phyloP scores from a whole-genome alignment of 2,113 vertebrate species.

The Bufo gargarizans region DNA sequence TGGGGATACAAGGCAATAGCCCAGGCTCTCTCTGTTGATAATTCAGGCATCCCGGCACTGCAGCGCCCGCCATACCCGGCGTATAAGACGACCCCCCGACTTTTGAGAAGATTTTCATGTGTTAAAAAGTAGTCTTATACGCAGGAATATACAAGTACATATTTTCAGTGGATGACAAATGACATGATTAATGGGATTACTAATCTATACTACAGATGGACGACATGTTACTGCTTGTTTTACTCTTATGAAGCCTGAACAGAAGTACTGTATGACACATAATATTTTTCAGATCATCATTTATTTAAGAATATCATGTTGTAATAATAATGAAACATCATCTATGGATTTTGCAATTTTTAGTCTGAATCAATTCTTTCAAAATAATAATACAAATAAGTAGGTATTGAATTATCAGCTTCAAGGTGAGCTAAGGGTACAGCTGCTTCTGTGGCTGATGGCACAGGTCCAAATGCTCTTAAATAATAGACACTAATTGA shows the following conservation, averaged over 20 bases:
- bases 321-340: conserved; percentile 27
- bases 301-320: conserved; percentile 33
- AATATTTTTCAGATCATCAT: conserved; percentile 32
- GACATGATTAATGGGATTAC: not conserved
- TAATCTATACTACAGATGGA: not conserved
- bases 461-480: conserved; percentile 29
- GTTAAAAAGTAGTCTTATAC: too few species aligned
- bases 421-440: conserved; percentile 49
- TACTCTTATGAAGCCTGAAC: not conserved
- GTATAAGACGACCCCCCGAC: too few species aligned
- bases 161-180: not conserved
- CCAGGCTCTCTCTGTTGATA: too few species aligned
- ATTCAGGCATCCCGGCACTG: too few species aligned
- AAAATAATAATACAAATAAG: conserved; percentile 13
- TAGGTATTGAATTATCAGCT: conserved; percentile 25
- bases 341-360: conserved; percentile 10
- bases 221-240: conserved; percentile 26
- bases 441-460: conserved; percentile 13
- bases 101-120: too few species aligned
- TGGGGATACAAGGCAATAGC: too few species aligned
- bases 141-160: too few species aligned
- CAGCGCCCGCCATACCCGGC: too few species aligned
- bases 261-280: not conserved
- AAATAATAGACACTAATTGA: conserved; percentile 50
- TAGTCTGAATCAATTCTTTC: conserved; percentile 35